Base-by-base conservation (phyloP, 2,113 vertebrate genomes). In the Nyctereutes procyonoides region DNA sequence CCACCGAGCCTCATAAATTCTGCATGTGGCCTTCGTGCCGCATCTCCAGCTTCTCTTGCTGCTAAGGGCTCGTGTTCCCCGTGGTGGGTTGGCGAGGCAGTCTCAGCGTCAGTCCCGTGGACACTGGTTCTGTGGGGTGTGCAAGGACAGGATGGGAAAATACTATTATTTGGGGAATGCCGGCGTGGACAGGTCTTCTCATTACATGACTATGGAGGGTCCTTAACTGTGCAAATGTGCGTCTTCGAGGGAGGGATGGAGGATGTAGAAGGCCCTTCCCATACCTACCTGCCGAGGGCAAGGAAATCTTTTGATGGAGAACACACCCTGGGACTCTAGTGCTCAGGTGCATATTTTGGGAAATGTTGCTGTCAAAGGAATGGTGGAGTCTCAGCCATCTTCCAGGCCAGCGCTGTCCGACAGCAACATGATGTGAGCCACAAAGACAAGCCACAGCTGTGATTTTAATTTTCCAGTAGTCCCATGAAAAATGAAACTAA, bases 361-460 rank as follows among this genome's bases (percentile, higher is more conserved):
- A 22, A n/a, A n/a, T 0, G 19, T 43, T 26, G 12, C 32, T 0
- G 0, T 3, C 10, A 38, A 30, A 35, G 87, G 20, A 55, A 35
- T 0, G 4, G 9, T 13, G 2, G 2, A 2, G 1, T 16, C 56
- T 19, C 17, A 0, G 32, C 8, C 0, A 2, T 1, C 28, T 58
- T 56, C 24, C 15, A 24, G 58, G 22, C 55, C n/a, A 16, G 80
- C 2, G 0, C n/a, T 28, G 19, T 28, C 65, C 35, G 1, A 2
- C 1, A 28, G 26, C 65, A 43, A 16, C 0, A 11, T 43, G 14
- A 53, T 0, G 1, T 16, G 71, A 82, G 20, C 24, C 12, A 3
- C 56, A 1, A 38, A 16, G 4, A 51, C 1, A 4, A 65, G 87
- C 58, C 83, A n/a, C 11, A 3, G 20, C 22, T 22, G 15, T 30